Evolutionary conservation across 1,140 invertebrate species (phyloP).

Genomic region (Cydia splendana): DNA sequence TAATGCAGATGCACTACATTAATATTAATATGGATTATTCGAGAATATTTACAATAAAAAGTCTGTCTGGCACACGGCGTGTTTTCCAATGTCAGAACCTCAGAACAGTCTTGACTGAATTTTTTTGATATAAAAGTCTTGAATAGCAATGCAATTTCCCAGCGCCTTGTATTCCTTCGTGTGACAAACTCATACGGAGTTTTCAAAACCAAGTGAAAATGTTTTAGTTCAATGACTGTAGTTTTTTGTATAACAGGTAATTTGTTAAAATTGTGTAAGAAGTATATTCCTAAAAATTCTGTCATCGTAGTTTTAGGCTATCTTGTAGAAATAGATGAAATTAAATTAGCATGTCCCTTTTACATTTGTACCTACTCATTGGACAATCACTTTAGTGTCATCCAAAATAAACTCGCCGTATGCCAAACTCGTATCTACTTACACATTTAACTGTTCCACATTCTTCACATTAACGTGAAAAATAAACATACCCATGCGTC

Average conservation of each 20-base stretch:
- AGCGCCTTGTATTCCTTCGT: too few relatives aligned
- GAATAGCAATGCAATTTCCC: too few relatives aligned
- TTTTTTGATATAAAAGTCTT: too few relatives aligned
- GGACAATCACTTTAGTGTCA: not conserved
- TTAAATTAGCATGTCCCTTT: not conserved
- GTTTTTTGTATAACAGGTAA: too few relatives aligned
- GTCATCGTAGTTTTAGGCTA: too few relatives aligned
- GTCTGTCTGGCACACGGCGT: not conserved
- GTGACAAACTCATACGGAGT: too few relatives aligned
- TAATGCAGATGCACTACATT: conserved; percentile 19
- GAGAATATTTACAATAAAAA: conserved; percentile 24
- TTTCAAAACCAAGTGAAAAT: too few relatives aligned
- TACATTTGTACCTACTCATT: not conserved
- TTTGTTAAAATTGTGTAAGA: too few relatives aligned
- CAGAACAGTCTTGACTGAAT: not conserved
- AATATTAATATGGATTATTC: conserved; percentile 18
- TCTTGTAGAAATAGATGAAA: too few relatives aligned
- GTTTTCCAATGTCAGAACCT: not conserved
- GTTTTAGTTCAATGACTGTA: too few relatives aligned
- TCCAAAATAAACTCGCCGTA: not conserved
- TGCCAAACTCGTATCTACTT: not conserved
- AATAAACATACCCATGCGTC: not conserved
- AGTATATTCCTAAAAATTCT: too few relatives aligned
- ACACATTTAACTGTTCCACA: not conserved
- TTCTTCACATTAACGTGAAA: not conserved